Percentiles rank a stretch among this genome's conserved stretches.
phyloP scores from a whole-genome alignment of 2,113 vertebrate genomes.

The Elaphurus davidianus region DNA sequence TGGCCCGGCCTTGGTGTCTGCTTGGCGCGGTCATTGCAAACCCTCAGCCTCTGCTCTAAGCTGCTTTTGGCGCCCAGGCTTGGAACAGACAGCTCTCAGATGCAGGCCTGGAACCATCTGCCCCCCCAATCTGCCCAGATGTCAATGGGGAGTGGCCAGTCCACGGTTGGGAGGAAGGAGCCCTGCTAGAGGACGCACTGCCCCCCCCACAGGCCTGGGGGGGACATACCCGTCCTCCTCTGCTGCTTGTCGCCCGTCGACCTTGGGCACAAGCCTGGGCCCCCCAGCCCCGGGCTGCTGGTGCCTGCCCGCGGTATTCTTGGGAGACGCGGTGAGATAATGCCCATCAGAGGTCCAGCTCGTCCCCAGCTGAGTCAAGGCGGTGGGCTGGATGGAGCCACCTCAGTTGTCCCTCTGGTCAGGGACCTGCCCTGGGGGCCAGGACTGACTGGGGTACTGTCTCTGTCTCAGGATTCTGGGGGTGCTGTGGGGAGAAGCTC shows the following conservation, averaged over 20 bases:
- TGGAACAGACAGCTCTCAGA: neutral
- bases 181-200: neutral
- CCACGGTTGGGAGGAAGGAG: neutral
- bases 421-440: neutral
- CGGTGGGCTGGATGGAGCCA: neutral
- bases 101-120: neutral
- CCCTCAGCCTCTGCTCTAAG: neutral
- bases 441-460: neutral
- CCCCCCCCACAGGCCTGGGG: rapidly evolving
- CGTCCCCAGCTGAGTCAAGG: neutral
- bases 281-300: neutral
- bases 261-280: neutral
- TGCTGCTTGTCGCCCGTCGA: neutral
- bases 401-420: neutral
- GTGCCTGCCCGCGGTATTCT: neutral
- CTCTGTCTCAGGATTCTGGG: neutral
- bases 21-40: neutral
- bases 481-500: neutral
- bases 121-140: neutral
- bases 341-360: neutral
- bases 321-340: neutral
- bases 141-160: neutral
- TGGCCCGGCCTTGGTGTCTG: neutral
- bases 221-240: neutral
- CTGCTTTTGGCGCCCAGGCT: neutral